Evolutionary conservation across 2,113 vertebrate genomes (phyloP).

Genomic region (Beaufortia kweichowensis): DNA sequence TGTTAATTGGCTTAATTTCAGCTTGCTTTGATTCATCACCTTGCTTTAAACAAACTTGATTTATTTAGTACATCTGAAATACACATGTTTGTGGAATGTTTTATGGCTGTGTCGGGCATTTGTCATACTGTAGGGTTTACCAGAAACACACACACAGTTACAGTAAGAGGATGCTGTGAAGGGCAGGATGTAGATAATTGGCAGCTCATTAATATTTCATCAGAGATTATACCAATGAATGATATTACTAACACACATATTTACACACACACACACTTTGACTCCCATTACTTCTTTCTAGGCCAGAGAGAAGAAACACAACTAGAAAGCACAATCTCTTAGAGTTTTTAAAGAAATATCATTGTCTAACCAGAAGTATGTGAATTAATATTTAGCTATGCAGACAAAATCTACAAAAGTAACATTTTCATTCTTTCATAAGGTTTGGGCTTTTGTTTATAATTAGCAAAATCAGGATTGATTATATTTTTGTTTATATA

Average conservation of each 20-base stretch:
- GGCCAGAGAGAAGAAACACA: conserved; percentile 34
- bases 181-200: conserved; percentile 48
- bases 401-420: too few species aligned
- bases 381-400: too few species aligned
- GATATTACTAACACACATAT: conserved; percentile 37
- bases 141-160: conserved; percentile 25
- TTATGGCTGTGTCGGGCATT: conserved; percentile 2
- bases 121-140: too few species aligned
- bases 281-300: conserved; percentile 29
- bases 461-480: too few species aligned
- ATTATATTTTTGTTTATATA: too few species aligned
- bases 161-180: conserved; percentile 23
- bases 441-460: too few species aligned
- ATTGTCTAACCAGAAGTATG: neutral
- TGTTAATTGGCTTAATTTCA: conserved; percentile 44
- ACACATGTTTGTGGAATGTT: conserved; percentile 26
- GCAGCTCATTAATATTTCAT: conserved; percentile 49
- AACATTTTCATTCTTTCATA: too few species aligned
- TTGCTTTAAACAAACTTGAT: conserved; percentile 40
- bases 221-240: conserved; percentile 42
- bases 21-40: too few species aligned
- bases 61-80: neutral
- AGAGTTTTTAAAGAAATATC: conserved; percentile 18
- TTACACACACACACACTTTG: conserved; percentile 29
- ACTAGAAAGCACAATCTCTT: conserved; percentile 29